A percentile compares a stretch with the other conserved stretches of the same genome.
Conservation (phyloP, 2,113 vertebrate genomes). For the Craseonycteris thonglongyai region DNA sequence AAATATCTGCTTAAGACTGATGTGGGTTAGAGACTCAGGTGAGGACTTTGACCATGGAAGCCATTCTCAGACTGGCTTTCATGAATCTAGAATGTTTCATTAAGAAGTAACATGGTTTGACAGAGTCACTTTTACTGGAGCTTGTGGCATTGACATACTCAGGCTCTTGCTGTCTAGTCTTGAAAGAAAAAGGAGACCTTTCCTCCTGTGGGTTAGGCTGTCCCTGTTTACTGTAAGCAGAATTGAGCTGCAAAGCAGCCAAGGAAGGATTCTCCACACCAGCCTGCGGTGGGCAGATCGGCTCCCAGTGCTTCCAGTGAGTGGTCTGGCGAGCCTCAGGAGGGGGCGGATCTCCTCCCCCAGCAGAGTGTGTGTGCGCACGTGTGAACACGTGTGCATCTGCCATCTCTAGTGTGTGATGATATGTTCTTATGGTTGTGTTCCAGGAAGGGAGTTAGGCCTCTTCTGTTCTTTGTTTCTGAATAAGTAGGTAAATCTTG, state of each 20-base stretch:
- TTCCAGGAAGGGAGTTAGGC: not conserved
- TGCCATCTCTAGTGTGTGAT: not conserved
- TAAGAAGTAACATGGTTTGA: not conserved
- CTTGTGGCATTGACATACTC: not conserved
- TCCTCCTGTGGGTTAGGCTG: not conserved
- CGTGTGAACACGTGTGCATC: accelerated
- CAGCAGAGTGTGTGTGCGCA: accelerated
- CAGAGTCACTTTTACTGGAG: accelerated
- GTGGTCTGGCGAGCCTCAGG: not conserved
- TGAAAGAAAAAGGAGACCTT: not conserved
- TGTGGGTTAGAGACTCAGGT: not conserved
- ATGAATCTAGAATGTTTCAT: not conserved
- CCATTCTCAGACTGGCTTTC: not conserved
- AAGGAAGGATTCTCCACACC: not conserved
- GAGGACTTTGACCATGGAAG: not conserved
- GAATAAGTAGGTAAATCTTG: not conserved
- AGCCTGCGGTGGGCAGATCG: not conserved
- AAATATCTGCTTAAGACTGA: not conserved
- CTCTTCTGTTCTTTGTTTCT: not conserved
- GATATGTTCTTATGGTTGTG: not conserved
- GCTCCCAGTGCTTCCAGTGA: not conserved
- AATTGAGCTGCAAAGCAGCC: not conserved
- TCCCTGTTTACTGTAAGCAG: not conserved
- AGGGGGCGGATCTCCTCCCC: not conserved
- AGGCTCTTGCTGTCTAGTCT: not conserved